A percentile compares a stretch with the other conserved stretches of the same genome.
phyloP scores from a whole-genome alignment of 2,797 vertebrate genomes.

The Hippopotamyrus pictus region DNA sequence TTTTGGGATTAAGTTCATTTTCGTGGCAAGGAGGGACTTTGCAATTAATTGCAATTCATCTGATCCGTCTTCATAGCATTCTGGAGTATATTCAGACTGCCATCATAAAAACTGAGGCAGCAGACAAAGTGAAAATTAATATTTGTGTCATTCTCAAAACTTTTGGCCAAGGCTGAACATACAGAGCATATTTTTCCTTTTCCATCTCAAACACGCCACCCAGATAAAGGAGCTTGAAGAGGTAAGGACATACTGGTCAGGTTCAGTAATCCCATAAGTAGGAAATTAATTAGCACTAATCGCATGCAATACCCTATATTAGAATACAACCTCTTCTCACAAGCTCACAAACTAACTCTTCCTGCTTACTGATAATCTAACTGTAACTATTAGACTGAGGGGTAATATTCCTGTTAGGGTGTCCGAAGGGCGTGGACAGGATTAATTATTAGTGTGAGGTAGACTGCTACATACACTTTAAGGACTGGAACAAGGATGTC shows the following conservation, averaged over 20 bases:
- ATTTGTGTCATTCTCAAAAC: not conserved
- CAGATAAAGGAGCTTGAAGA: not conserved
- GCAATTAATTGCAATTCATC: not conserved
- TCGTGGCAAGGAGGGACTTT: not conserved
- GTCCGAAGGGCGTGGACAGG: not conserved
- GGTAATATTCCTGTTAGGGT: not conserved
- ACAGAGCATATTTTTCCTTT: not conserved
- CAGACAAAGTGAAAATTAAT: too few species aligned
- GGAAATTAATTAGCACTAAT: not conserved
- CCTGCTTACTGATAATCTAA: not conserved
- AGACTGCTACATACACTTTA: not conserved
- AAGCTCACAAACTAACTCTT: not conserved
- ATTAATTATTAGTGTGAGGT: not conserved
- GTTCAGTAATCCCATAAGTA: not conserved
- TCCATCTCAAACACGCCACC: not conserved
- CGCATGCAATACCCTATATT: not conserved
- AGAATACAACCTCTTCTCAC: not conserved
- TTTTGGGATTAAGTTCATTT: not conserved
- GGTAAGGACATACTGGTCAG: not conserved
- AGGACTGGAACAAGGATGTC: not conserved
- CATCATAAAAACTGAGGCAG: not conserved
- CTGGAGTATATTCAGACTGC: too few species aligned
- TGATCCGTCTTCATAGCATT: not conserved
- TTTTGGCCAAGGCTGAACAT: not conserved
- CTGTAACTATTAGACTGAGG: not conserved